Conservation (phyloP, 2,797 vertebrate species). For the Enteromius paludinosus region DNA sequence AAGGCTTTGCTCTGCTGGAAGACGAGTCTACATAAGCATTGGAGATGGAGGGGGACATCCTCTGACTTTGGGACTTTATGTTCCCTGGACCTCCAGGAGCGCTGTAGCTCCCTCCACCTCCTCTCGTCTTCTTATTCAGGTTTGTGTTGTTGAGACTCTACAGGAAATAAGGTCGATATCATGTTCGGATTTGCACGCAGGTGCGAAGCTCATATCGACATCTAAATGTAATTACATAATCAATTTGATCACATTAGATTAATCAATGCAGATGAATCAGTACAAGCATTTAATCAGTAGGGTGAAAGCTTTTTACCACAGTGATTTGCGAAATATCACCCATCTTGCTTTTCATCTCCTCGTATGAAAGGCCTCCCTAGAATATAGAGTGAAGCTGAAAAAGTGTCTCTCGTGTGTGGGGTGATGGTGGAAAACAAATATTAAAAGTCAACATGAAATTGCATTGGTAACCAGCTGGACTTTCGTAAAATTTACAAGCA, state of each 20-base stretch:
- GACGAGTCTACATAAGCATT: slow-evolving; percentile 55
- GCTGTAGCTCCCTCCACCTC: slow-evolving; percentile 56
- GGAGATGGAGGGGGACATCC: slow-evolving; percentile 50
- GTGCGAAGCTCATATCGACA: neutral
- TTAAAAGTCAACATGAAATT: neutral
- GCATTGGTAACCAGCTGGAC: neutral
- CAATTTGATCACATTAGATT: neutral
- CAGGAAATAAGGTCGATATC: neutral
- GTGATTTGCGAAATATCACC: slow-evolving; percentile 83
- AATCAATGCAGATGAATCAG: neutral
- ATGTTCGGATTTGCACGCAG: neutral
- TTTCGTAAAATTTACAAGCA: neutral
- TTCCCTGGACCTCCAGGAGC: slow-evolving; percentile 73
- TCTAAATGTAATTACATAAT: neutral
- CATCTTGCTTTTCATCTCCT: slow-evolving; percentile 84
- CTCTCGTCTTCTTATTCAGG: slow-evolving; percentile 67
- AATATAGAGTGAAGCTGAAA: slow-evolving; percentile 40
- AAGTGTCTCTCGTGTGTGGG: neutral
- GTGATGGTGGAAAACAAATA: neutral
- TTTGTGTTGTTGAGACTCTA: slow-evolving; percentile 82
- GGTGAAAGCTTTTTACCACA: slow-evolving; percentile 80
- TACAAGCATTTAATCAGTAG: slow-evolving; percentile 20
- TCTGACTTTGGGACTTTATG: slow-evolving; percentile 67
- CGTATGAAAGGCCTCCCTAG: slow-evolving; percentile 85
- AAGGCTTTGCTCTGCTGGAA: neutral